Conservation (phyloP, 2,797 vertebrate species). For the Scarus forsteni region DNA sequence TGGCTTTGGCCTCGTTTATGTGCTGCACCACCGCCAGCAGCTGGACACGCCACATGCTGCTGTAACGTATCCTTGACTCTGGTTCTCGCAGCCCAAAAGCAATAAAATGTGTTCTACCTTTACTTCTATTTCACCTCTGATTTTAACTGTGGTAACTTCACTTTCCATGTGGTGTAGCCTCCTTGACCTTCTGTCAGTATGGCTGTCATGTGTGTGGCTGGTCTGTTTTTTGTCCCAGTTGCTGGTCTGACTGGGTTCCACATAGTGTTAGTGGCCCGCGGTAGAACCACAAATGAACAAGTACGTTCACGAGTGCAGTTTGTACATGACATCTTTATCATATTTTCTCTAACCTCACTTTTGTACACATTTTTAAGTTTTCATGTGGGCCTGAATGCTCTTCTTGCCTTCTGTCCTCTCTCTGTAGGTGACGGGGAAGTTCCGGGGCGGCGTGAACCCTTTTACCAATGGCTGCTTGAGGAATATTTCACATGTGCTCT, state of each 20-base stretch:
- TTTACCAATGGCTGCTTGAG: slow-evolving; percentile 95
- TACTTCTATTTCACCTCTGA: not conserved
- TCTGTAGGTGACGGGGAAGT: slow-evolving; percentile 96
- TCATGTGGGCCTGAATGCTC: not conserved
- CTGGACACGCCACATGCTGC: slow-evolving; percentile 90
- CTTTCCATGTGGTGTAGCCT: slow-evolving; percentile 1
- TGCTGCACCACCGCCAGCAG: slow-evolving; percentile 91
- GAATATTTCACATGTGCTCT: slow-evolving; percentile 95
- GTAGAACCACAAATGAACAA: slow-evolving; percentile 98
- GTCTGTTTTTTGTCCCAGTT: slow-evolving; percentile 96
- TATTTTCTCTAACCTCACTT: not conserved
- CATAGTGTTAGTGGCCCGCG: slow-evolving; percentile 95
- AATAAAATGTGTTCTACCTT: not conserved
- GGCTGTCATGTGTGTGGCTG: slow-evolving; percentile 97
- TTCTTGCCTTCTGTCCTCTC: not conserved
- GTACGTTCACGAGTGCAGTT: slow-evolving; percentile 66
- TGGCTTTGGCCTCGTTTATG: slow-evolving; percentile 93
- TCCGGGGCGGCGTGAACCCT: slow-evolving; percentile 96
- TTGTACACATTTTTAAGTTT: not conserved
- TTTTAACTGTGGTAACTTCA: not conserved
- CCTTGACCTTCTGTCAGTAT: slow-evolving; percentile 86
- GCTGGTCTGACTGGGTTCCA: slow-evolving; percentile 98
- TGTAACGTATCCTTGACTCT: slow-evolving; percentile 95
- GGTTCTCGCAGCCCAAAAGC: not conserved
- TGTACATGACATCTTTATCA: not conserved